phyloP scores from a whole-genome alignment of 2,888 invertebrate species.

The Sympetrum striolatum region DNA sequence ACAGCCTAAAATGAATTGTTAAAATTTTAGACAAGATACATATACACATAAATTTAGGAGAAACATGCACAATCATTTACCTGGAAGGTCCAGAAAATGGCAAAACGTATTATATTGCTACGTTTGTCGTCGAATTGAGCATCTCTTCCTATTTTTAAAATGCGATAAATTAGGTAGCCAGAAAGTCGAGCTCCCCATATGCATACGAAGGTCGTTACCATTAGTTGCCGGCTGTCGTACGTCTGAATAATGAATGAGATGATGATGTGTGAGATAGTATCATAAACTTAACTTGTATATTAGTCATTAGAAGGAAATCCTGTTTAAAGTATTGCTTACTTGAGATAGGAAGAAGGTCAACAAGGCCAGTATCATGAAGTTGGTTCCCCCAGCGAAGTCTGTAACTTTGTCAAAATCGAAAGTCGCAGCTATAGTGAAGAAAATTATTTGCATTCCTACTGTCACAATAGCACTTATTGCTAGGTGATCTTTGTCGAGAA shows the following conservation, averaged over 20 bases:
- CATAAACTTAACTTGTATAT: too few species aligned
- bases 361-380: slow-evolving; percentile 88
- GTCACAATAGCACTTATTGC: slow-evolving; percentile 87
- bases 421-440: slow-evolving; percentile 84
- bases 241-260: slow-evolving; percentile 62
- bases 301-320: too few species aligned
- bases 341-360: slow-evolving; percentile 87
- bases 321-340: slow-evolving; percentile 56
- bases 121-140: slow-evolving; percentile 89
- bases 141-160: slow-evolving; percentile 88
- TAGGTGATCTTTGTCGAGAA: slow-evolving; percentile 84
- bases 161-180: slow-evolving; percentile 87
- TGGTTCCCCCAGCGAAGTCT: slow-evolving; percentile 92
- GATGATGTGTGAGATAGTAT: background rate
- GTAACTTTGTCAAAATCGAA: slow-evolving; percentile 90
- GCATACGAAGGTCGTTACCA: slow-evolving; percentile 87
- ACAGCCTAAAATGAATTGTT: slow-evolving; percentile 69
- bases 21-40: background rate
- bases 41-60: background rate
- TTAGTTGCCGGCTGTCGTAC: slow-evolving; percentile 87
- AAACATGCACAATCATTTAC: slow-evolving; percentile 59
- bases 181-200: slow-evolving; percentile 88
- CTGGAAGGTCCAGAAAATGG: slow-evolving; percentile 93
- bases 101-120: slow-evolving; percentile 85
- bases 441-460: slow-evolving; percentile 83